Percentiles rank a stretch among this genome's conserved stretches.
These are phyloP conservation scores for Miniopterus natalensis DNA, from an alignment of 2,113 vertebrate species.

Conservation along the genomic window DNA sequence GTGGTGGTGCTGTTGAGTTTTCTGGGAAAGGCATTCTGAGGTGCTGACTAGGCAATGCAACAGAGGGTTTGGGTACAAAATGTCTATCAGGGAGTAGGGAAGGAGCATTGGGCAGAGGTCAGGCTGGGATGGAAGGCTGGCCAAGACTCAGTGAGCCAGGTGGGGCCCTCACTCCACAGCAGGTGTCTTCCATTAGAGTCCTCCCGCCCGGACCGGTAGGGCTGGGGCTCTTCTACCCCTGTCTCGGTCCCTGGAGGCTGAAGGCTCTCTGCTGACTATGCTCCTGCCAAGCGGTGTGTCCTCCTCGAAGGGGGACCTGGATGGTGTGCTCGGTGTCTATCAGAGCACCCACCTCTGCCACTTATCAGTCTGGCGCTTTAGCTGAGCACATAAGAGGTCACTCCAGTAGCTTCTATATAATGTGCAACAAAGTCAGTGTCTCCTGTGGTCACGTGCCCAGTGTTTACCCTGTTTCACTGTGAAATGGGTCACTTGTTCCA, in stretches of 20 bases:
- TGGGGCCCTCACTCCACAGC: background rate
- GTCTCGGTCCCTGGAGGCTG: background rate
- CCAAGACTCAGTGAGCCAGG: background rate
- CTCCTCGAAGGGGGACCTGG: background rate
- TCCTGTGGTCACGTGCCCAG: background rate
- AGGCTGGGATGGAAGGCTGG: background rate
- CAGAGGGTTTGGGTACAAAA: background rate
- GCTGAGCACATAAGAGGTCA: background rate
- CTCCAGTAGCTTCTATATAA: background rate
- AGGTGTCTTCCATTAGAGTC: background rate
- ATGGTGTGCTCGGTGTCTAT: background rate
- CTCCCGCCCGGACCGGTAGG: too few species aligned
- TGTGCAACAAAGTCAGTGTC: background rate
- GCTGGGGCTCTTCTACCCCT: too few species aligned
- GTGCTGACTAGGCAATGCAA: background rate
- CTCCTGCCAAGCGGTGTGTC: background rate
- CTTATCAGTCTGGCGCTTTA: background rate
- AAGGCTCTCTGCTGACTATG: background rate
- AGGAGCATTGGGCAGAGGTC: background rate
- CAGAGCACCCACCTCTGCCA: background rate
- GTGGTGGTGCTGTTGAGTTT: background rate
- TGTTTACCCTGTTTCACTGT: background rate
- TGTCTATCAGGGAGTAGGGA: background rate
- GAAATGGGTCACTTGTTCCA: background rate
- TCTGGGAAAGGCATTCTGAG: background rate